These are phyloP conservation scores for Hydractinia symbiolongicarpus DNA, from an alignment of 30 jellyfish, hydroid and myxozoan genomes.

Conservation along the genomic window DNA sequence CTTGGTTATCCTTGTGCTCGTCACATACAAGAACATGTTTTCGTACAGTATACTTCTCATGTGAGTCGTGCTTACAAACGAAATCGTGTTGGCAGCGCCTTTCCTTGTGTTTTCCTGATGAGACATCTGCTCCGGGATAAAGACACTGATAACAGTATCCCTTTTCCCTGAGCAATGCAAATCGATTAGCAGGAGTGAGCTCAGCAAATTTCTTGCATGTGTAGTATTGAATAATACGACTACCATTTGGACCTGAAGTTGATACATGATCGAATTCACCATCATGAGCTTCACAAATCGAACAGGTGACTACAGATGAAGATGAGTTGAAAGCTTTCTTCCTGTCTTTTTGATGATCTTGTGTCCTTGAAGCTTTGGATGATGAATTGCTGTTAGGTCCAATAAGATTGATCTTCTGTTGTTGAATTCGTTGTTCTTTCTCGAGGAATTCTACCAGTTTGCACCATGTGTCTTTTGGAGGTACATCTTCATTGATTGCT, in stretches of 20 bases:
- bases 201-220: slow-evolving; percentile 23
- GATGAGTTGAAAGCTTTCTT: no score
- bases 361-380: neutral
- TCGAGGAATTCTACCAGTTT: slow-evolving; percentile 21
- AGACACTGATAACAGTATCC: slow-evolving; percentile 33
- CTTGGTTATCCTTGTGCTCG: slow-evolving; percentile 21
- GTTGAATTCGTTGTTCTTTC: slow-evolving; percentile 9
- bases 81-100: slow-evolving; percentile 16
- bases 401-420: neutral
- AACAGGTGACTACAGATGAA: neutral
- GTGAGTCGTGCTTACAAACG: slow-evolving; percentile 24
- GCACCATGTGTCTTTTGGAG: slow-evolving; percentile 33
- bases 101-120: slow-evolving; percentile 23
- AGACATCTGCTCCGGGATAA: slow-evolving; percentile 18
- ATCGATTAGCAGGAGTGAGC: slow-evolving; percentile 20
- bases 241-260: slow-evolving; percentile 27
- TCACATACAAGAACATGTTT: slow-evolving; percentile 35
- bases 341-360: no score
- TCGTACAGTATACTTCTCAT: slow-evolving; percentile 4
- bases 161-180: slow-evolving; percentile 16
- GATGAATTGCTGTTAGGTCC: neutral
- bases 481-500: neutral
- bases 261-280: slow-evolving; percentile 20
- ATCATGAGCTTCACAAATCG: slow-evolving; percentile 19
- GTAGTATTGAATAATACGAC: slow-evolving; percentile 17